These are phyloP conservation scores for Pteria penguin DNA, from an alignment of 2,888 invertebrate genomes.

Conservation along the genomic window DNA sequence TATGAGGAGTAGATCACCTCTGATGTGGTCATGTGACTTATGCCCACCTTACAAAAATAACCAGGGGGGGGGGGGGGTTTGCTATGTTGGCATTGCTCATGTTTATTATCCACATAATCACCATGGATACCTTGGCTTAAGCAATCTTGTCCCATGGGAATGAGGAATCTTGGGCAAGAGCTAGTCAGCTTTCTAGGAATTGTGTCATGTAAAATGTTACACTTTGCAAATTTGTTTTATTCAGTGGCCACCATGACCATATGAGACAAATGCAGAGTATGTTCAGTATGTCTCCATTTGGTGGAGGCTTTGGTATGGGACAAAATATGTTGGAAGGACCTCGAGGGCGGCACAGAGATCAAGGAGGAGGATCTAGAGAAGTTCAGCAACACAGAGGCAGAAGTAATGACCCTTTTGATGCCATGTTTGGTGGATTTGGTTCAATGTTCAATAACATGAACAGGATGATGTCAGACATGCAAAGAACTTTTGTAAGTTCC, in stretches of 20 bases:
- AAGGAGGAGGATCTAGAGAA: not conserved
- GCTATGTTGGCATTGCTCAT: no score
- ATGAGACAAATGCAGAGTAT: constrained; percentile 64
- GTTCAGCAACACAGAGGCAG: constrained; percentile 5
- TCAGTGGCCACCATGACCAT: constrained; percentile 62
- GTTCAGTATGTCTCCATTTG: constrained; percentile 58
- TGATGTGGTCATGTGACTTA: no score
- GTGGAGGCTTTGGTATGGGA: constrained; percentile 37
- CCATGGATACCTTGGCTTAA: no score
- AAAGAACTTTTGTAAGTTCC: constrained; percentile 69
- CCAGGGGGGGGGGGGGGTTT: no score
- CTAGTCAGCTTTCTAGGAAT: no score
- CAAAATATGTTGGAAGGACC: constrained; percentile 27
- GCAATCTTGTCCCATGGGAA: no score
- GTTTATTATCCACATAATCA: no score
- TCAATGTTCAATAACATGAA: constrained; percentile 72
- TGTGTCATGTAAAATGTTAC: no score
- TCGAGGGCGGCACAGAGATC: not conserved
- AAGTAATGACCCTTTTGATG: constrained; percentile 44
- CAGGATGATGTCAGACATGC: constrained; percentile 71
- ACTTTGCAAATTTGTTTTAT: constrained; percentile 16
- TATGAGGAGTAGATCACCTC: no score
- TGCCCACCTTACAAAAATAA: no score
- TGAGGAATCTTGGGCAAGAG: no score
- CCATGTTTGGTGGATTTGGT: constrained; percentile 58